Evolutionary conservation across 2,113 vertebrate species (phyloP).

Genomic region (Urocynchramus pylzowi): DNA sequence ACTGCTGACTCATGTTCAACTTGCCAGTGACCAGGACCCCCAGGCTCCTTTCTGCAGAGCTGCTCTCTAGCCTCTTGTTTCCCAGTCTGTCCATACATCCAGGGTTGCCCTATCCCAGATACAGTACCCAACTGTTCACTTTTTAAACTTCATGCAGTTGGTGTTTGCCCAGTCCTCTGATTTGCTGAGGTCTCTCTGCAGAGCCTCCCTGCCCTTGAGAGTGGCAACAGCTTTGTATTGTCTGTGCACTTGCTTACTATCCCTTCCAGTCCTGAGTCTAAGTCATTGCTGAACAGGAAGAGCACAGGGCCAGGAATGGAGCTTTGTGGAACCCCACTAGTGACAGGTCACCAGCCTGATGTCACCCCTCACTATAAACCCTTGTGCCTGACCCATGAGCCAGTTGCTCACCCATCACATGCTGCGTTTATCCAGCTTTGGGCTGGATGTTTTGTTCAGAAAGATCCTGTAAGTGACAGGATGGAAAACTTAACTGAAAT

Average conservation of each 20-base stretch:
- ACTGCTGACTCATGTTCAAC: neutral
- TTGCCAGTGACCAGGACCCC: fast-evolving
- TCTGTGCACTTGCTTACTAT: fast-evolving
- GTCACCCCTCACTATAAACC: neutral
- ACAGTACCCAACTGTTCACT: neutral
- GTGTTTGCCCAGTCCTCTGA: too few relatives aligned
- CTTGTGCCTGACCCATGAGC: fast-evolving
- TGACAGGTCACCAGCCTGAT: neutral
- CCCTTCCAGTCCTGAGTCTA: neutral
- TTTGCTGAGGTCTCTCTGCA: neutral
- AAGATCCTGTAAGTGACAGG: neutral
- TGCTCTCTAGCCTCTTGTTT: neutral
- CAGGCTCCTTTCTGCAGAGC: neutral
- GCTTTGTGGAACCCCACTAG: too few relatives aligned
- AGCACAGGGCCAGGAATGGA: neutral
- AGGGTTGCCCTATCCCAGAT: neutral
- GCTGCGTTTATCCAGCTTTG: neutral
- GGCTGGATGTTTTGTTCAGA: neutral
- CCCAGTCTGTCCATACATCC: neutral
- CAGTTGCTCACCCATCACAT: too few relatives aligned
- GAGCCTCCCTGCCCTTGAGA: too few relatives aligned
- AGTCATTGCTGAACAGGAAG: neutral
- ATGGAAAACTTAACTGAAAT: neutral
- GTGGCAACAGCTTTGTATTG: neutral
- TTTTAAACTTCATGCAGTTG: neutral